phyloP scores from a whole-genome alignment of 2,888 invertebrate species.

The Hermodice carunculata region DNA sequence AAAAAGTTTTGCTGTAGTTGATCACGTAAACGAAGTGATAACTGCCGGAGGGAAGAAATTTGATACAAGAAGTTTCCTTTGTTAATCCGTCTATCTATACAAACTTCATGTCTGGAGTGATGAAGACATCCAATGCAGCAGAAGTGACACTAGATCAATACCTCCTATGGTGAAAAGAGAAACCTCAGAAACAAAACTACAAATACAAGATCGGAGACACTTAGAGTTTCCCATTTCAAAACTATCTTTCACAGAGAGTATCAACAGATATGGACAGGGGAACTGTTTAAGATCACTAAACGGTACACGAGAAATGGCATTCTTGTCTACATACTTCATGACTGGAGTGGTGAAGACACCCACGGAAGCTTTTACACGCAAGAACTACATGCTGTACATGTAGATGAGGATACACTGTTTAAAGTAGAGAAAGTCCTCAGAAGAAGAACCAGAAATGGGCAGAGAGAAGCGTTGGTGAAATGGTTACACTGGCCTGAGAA shows the following conservation, averaged over 20 bases:
- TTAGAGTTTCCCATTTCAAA: neutral
- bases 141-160: conserved; percentile 1
- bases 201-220: conserved; percentile 7
- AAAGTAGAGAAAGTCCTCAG: neutral
- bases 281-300: neutral
- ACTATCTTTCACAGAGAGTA: conserved; percentile 1
- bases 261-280: conserved; percentile 3
- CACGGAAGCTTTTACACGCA: conserved; percentile 12
- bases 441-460: neutral
- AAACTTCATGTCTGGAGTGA: too few relatives aligned
- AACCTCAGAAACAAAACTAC: neutral
- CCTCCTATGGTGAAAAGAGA: neutral
- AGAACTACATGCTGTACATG: neutral
- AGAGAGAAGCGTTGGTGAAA: neutral
- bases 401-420: neutral
- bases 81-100: too few relatives aligned
- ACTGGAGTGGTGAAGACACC: conserved; percentile 2
- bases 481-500: neutral
- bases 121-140: too few relatives aligned
- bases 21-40: too few relatives aligned
- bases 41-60: too few relatives aligned
- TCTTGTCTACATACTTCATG: neutral
- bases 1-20: too few relatives aligned
- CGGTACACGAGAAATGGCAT: neutral
- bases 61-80: too few relatives aligned